Conservation (phyloP, 2,797 vertebrate genomes). For the Chaetophractus vellerosus region DNA sequence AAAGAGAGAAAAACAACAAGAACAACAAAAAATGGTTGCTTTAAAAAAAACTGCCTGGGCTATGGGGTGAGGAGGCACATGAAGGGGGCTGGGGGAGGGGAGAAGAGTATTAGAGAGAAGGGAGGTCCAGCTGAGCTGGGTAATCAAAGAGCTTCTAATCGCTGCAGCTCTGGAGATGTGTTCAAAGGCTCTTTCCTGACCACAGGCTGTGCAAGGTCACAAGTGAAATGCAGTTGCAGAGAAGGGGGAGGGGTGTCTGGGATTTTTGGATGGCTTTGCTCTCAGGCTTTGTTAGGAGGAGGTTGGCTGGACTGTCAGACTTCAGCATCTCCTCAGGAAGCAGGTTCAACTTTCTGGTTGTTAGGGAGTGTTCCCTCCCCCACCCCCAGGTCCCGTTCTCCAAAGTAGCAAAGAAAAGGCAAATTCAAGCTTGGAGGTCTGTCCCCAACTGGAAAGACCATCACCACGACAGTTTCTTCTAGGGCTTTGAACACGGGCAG, state of each 20-base stretch:
- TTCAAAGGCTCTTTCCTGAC: slow-evolving; percentile 87
- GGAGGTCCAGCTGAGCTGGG: slow-evolving; percentile 80
- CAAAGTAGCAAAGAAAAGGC: background rate
- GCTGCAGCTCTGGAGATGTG: slow-evolving; percentile 73
- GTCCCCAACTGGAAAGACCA: slow-evolving; percentile 3
- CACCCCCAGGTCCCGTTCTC: background rate
- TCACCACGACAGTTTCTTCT: background rate
- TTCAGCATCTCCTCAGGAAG: slow-evolving; percentile 84
- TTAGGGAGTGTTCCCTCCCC: background rate
- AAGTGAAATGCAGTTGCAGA: slow-evolving; percentile 75
- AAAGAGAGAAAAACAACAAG: slow-evolving; percentile 82
- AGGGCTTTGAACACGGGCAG: background rate
- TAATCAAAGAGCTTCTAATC: slow-evolving; percentile 85
- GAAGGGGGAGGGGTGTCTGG: slow-evolving; percentile 81
- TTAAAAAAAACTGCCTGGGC: background rate
- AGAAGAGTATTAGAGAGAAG: background rate
- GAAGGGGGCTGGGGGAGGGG: slow-evolving; percentile 61
- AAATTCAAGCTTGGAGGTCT: background rate
- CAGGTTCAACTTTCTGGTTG: slow-evolving; percentile 81
- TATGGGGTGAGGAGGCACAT: slow-evolving; percentile 10
- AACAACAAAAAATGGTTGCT: slow-evolving; percentile 81
- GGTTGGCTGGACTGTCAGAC: slow-evolving; percentile 79
- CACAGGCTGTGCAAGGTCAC: slow-evolving; percentile 87
- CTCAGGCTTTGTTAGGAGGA: slow-evolving; percentile 79
- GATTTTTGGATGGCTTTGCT: slow-evolving; percentile 82